Evolutionary conservation across 2,113 vertebrate species (phyloP), one percentile per base, ranked within the genome.

Genomic region (Brachyhypopomus occidentalis): DNA sequence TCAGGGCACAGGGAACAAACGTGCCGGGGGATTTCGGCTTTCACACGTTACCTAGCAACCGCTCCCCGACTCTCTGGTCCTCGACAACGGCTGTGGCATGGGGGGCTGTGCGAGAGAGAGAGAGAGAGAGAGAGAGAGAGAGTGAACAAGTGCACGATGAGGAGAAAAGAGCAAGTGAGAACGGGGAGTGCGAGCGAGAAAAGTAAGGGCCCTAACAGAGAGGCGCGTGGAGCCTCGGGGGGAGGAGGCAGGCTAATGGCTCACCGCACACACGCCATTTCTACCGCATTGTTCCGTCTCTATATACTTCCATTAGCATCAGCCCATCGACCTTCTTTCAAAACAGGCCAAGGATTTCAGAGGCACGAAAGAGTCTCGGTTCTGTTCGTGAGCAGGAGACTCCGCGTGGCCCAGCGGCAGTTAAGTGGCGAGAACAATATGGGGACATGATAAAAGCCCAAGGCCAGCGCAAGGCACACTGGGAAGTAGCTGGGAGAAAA

Each of bases 31-130:
- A 94, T 92, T 92, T 92, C 74, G 91, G 92, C 92, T 93, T 93
- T 92, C 91, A 93, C 89, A 88, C 85, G 92, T 94, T 92, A 90
- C 93, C 72, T 91, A 88, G 93, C 92, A 94, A 94, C 93, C 91
- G 81, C 88, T 88, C 90, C 90, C 91, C 88, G 89, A 90, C 86
- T 90, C 86, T 77, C 7, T 66, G 36, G 66, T 77, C 83, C 59
- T 62, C 58, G 7, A 86, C 63, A 81, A 84, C 76, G 79, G 84
- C 86, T 72, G 82, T 87, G 78, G 62, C 72, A 81, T 55, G 70
- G 72, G 71, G 79, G 12, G 41, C 2, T 73, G 70, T 27, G 79
- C 2, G 66, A 25, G 75, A 70, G 62, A 77, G 66, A 81, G 76
- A 78, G 71, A 83, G 62, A 80, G 67, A 70, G 62, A 79, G 56